Evolutionary conservation across 2,888 invertebrate genomes (phyloP), one percentile per base, ranked within the genome.

Genomic region (Elegia similella): DNA sequence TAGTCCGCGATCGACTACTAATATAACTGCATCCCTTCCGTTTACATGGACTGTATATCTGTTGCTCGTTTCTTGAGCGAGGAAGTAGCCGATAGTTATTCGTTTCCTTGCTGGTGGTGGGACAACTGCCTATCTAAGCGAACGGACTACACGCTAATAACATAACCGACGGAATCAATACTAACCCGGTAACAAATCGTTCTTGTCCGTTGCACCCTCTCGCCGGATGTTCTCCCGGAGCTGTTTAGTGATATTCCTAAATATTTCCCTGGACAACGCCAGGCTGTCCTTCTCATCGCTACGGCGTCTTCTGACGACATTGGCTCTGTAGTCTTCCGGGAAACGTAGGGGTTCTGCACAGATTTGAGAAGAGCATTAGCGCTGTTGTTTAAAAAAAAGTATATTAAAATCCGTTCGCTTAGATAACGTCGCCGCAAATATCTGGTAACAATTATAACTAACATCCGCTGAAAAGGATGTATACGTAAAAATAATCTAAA

Each of bases 201-300:
- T 83, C 69, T 74, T 82, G 79, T 91, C 89, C 73, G 85, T 82
- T 57, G 87, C 81, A 62, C 88, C 88, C 70, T 92, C 92, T 61
- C 84, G 81, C 66, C 84, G 86, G 78, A 92, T 90, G 73, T 86
- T 92, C 76, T 92, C 90, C 34, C 91, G 82, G 30, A 92, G 84
- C 65, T 92, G 90, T 76, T 91, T 88, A 59, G 89, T 89, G 80
- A 92, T 91, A 71, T 92, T 92, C 73, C 88, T 85, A 78, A 92
- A 92, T 81, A 92, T 92, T 70, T 92, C 91, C 64, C 88, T 83
- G 64, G 92, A 92, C 69, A 92, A 72, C 53, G 92, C 90, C 60
- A 92, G 84, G 66, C 85, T 88, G 72, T 91, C 90, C 67, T 81
- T 88, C 58, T 86, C 88, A 68, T 86, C 86, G 69, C 84, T 85